Base-by-base conservation (phyloP, 2,797 vertebrate species). In the Antrozous pallidus region DNA sequence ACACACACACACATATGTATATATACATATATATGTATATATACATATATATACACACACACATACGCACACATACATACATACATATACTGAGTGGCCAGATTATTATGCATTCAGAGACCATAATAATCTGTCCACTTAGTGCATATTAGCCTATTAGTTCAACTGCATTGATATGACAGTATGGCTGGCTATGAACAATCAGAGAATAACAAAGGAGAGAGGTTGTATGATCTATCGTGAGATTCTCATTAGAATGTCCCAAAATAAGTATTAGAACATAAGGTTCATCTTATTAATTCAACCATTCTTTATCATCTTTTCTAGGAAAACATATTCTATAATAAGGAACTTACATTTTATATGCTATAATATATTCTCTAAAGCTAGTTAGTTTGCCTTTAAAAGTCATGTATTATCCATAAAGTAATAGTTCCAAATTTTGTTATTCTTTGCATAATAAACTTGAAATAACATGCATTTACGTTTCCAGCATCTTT, bases 401-500 rank as follows among this genome's bases (percentile, higher is more conserved):
- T 95, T 94, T 94, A 93, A 89, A 92, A 38, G 2, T 61, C 10
- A 0, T 49, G 36, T 36, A 31, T 74, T 69, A 54, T 45, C 13
- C 74, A 89, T 33, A 67, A 78, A 51, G 2, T 7, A 96, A 54
- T 36, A 65, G 22, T 61, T 92, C 18, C 9, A 93, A 65, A 86
- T 81, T 81, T 91, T 22, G 73, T 3, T 47, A 33, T 49, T 78
- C 9, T 88, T 58, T 91, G 7, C 33, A 63, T 74, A 82, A 73
- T 69, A 83, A 95, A 56, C n/a, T 7, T 81, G 17, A 88, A 91
- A 77, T 82, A 20, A 84, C 74, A 70, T 58, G 22, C n/a, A 58
- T 88, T 83, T 92, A 86, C 38, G 33, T 92, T 88, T 94, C 33
- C 58, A 94, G 54, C 81, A 69, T 70, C 51, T 80, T 94, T 85